These are phyloP conservation scores for Cheilosia soror DNA, from an alignment of 2,888 invertebrate species.

Conservation along the genomic window DNA sequence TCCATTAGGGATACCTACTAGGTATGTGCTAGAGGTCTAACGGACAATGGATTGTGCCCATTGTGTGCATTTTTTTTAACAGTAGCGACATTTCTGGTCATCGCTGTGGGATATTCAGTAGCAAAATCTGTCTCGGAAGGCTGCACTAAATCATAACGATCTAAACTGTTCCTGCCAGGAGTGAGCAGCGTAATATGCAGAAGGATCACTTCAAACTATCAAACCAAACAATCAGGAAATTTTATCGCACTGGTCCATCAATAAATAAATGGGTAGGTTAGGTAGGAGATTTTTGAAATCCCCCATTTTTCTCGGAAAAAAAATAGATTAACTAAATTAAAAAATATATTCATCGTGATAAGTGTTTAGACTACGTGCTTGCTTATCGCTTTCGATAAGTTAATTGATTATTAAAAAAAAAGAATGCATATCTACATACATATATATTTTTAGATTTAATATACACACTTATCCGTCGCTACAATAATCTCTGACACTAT, in stretches of 20 bases:
- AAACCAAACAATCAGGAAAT: too few species aligned
- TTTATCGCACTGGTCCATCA: slow-evolving; percentile 25
- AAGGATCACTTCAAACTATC: too few species aligned
- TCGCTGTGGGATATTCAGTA: too few species aligned
- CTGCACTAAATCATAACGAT: too few species aligned
- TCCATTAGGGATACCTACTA: too few species aligned
- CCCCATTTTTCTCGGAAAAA: slow-evolving; percentile 1
- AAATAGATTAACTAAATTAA: slow-evolving; percentile 7
- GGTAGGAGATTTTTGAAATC: slow-evolving; percentile 3
- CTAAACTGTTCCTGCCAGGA: too few species aligned
- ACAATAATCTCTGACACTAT: slow-evolving; percentile 40
- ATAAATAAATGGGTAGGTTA: not conserved
- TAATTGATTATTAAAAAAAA: slow-evolving; percentile 50
- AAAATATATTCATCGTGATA: not conserved
- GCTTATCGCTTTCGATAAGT: slow-evolving; percentile 38
- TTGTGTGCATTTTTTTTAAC: too few species aligned
- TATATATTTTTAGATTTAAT: not conserved
- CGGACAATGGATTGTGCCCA: too few species aligned
- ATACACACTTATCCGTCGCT: slow-evolving; percentile 49
- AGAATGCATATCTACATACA: not conserved
- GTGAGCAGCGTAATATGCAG: too few species aligned
- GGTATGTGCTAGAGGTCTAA: too few species aligned
- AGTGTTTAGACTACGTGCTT: not conserved
- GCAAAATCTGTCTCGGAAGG: too few species aligned
- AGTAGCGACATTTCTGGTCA: too few species aligned